Evolutionary conservation across 2,888 invertebrate genomes (phyloP), one percentile per base, ranked within the genome.

Genomic region (Agelastica alni): DNA sequence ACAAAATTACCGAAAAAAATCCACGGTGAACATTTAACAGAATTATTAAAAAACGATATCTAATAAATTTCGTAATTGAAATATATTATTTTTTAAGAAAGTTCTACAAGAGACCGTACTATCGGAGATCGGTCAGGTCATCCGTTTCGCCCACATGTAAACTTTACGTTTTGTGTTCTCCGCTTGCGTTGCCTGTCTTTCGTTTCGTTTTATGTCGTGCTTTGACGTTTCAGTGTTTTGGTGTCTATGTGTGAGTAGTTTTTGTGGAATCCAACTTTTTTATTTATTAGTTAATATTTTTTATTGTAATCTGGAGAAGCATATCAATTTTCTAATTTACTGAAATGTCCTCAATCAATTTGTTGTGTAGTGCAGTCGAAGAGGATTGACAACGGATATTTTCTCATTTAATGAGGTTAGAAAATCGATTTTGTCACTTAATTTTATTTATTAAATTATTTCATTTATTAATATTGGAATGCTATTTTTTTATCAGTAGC

Each of bases 391-490:
- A 47, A 46, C 17, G 43, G 42, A 51, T 31, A 3, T 26, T 26
- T 12, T 42, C 39, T 12, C 13, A 37, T 44, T 42, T 39, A 17
- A 39, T 49, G 53, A 58, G 58, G 58, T 58, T 58, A 58, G 55
- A 43, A 47, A 20, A 53, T 53, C 30, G 46, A 53, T 53, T 53
- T 44, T 53, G 20, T 16, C 10, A 17, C 14, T 14, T 22, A 14
- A n/a, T 31, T 13, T 14, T 16, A 32, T 31, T 32, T 10, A 45
- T 13, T 45, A 32, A 34, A 26, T 39, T 49, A n/a, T 32, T 10
- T 30, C 4, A 18, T 18, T 22, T 26, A 6, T 34, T 34, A 6
- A 1, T 34, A 17, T n/a, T n/a, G n/a, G n/a, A n/a, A n/a, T n/a
- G n/a, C n/a, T n/a, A 28, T 30, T 30, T 7, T 2, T 5, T 6